Conservation (phyloP, 2,888 invertebrate species). For the Megastigmus dorsalis region DNA sequence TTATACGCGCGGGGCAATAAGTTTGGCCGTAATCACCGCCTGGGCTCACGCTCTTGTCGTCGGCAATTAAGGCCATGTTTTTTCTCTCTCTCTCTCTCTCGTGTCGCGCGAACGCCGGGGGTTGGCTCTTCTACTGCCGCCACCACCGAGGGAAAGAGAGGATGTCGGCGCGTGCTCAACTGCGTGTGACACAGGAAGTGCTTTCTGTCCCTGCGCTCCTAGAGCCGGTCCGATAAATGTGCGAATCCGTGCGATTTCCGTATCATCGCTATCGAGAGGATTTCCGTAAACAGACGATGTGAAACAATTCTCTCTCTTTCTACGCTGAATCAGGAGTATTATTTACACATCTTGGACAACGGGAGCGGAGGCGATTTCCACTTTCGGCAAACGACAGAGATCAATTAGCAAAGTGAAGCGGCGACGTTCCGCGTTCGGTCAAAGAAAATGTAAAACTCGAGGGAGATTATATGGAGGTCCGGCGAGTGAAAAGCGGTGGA, state of each 20-base stretch:
- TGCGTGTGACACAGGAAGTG: constrained; percentile 74
- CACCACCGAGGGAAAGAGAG: constrained; percentile 47
- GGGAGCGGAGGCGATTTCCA: background rate
- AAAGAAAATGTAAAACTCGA: too few relatives aligned
- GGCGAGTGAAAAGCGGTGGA: background rate
- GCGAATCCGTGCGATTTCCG: background rate
- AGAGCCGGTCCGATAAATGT: too few relatives aligned
- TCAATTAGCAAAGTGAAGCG: too few relatives aligned
- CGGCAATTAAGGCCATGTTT: constrained; percentile 52
- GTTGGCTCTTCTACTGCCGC: background rate
- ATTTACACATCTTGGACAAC: background rate
- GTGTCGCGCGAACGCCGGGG: background rate
- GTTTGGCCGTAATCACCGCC: too few relatives aligned
- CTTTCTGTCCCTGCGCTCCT: constrained; percentile 44
- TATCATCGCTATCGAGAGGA: background rate
- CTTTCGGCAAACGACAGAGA: too few relatives aligned
- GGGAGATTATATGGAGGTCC: too few relatives aligned
- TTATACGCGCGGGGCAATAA: too few relatives aligned
- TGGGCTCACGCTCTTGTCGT: too few relatives aligned
- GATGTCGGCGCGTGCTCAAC: constrained; percentile 69
- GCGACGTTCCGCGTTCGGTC: too few relatives aligned
- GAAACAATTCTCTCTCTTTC: background rate
- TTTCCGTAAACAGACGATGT: background rate
- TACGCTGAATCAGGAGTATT: background rate
- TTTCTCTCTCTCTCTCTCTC: background rate